Evolutionary conservation across 1,140 invertebrate genomes (phyloP), one percentile per base, ranked within the genome.

Genomic region (Philaenus spumarius): DNA sequence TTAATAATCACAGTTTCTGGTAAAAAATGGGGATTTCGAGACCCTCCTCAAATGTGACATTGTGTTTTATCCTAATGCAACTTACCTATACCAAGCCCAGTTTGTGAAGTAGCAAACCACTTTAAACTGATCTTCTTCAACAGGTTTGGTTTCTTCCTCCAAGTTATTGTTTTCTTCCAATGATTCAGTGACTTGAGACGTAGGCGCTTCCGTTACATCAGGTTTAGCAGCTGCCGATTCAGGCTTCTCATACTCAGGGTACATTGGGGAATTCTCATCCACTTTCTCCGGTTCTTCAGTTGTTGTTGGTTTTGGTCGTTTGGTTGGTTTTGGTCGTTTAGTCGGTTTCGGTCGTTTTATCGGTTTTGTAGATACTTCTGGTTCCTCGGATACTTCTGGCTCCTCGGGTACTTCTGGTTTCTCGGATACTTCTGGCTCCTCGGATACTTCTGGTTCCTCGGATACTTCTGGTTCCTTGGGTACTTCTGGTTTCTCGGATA

Each of bases 21-120:
- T n/a, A n/a, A n/a, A n/a, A n/a, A n/a, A n/a, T n/a, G n/a, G n/a
- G n/a, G n/a, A n/a, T n/a, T n/a, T n/a, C n/a, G n/a, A n/a, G n/a
- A n/a, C n/a, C n/a, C n/a, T n/a, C n/a, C n/a, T n/a, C n/a, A n/a
- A n/a, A n/a, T n/a, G n/a, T n/a, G n/a, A n/a, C n/a, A n/a, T n/a
- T n/a, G n/a, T n/a, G n/a, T n/a, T n/a, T n/a, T n/a, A n/a, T n/a
- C n/a, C n/a, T n/a, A n/a, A n/a, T n/a, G n/a, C n/a, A n/a, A 5
- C 84, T 63, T 88, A 86, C 66, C 71, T 71, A 65, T 86, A 86
- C 77, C 82, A 82, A 1, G 83, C 81, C 83, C 83, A 86, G 62
- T 84, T 85, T 17, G 82, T 83, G 57, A 83, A 85, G 65, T 86
- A 86, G 63, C 83, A 86, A 0, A 86, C 78, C 0, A 85, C 76